Evolutionary conservation across 1,140 invertebrate species (phyloP), one percentile per base, ranked within the genome.

Genomic region (Zaprionus taronus): DNA sequence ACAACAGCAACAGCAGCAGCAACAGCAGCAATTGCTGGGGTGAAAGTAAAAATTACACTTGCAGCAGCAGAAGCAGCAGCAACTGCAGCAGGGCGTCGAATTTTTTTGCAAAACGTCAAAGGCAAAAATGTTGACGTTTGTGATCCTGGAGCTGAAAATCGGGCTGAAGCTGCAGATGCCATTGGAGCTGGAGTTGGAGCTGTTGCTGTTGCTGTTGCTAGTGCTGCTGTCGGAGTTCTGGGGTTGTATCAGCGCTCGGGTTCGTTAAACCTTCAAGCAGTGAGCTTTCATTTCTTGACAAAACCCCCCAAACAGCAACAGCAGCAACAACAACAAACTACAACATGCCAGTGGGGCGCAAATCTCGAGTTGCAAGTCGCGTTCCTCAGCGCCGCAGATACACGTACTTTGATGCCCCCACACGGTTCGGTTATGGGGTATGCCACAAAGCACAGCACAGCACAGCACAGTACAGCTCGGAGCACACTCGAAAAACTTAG

Each of bases 181-280:
- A 14, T 17, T 57, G 17, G 28, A 14, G 36, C 14, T 28, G 28
- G 6, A 56, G 15, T 5, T 57, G 14, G 4, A n/a, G 34, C 2
- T 15, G 31, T 11, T 60, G 66, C 11, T 66, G 17, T 24, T 56
- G 68, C 58, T 55, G 61, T 53, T 22, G 24, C 53, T 56, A 12
- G 2, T 41, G 49, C 24, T 53, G 47, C 31, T 24, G 17, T 26
- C 7, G 49, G 34, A 34, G 34, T 26, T 14, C 47, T 47, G 44
- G 56, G 60, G 71, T 64, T 75, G 28, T 51, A 1, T 31, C 44
- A 58, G 74, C 68, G 63, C 51, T 44, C 49, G 81, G 84, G 84
- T 89, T 89, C 84, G 85, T 89, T 89, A 89, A 89, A 89, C 84
- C 76, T 89, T 89, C 70, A 89, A 89, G 84, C 85, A 89, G 89